Evolutionary conservation across 2,797 vertebrate genomes (phyloP).

Genomic region (Tamandua tetradactyla): DNA sequence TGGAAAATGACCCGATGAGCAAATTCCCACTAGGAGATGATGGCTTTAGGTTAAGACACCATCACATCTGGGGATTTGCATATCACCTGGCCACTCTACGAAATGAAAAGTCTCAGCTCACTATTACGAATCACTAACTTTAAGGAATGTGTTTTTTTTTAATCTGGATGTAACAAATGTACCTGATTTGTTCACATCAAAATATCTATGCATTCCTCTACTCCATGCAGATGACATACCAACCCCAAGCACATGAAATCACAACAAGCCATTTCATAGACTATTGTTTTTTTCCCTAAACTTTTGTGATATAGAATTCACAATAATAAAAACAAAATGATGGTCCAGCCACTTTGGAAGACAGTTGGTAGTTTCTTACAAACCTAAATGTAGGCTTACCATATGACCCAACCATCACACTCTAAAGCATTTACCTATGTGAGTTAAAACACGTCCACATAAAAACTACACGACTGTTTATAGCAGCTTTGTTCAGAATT

Average conservation of each 20-base stretch:
- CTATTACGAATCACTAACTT: neutral
- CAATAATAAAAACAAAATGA: neutral
- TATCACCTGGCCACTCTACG: neutral
- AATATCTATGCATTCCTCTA: neutral
- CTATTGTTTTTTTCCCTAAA: neutral
- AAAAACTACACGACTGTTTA: no score
- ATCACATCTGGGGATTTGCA: neutral
- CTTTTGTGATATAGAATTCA: neutral
- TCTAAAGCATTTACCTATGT: no score
- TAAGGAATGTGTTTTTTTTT: neutral
- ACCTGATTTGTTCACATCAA: neutral
- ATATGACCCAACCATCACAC: no score
- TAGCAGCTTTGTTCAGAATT: no score
- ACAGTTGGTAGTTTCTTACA: no score
- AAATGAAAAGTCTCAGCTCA: constrained; percentile 5
- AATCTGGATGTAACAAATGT: neutral
- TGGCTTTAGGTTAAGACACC: neutral
- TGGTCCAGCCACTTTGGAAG: no score
- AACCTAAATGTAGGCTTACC: no score
- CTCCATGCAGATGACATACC: neutral
- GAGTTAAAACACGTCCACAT: no score
- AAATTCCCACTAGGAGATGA: neutral
- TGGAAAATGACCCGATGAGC: neutral
- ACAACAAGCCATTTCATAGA: neutral
- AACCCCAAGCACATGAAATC: neutral